Conservation (phyloP, 2,113 vertebrate species). For the Mungos mungo region DNA sequence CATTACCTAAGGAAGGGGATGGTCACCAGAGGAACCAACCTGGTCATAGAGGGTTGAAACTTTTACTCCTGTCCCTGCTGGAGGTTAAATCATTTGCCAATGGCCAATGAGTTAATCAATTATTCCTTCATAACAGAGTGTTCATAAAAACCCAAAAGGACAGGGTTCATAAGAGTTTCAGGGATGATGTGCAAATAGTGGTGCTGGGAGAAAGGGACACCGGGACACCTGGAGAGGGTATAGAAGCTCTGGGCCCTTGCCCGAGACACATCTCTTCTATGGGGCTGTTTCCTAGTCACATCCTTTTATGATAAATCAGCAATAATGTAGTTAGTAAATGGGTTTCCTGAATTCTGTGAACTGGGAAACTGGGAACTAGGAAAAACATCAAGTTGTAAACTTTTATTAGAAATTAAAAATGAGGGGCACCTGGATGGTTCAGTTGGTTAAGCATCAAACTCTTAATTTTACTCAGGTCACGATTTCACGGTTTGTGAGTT, state of each 20-base stretch:
- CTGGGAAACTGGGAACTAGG: too few species aligned
- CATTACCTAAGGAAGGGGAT: background rate
- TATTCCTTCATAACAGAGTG: background rate
- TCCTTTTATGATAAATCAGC: background rate
- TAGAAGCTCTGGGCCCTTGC: background rate
- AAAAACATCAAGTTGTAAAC: slow-evolving; percentile 88
- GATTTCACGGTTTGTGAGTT: too few species aligned
- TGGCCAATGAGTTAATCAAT: background rate
- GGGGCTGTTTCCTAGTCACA: background rate
- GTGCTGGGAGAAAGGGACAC: background rate
- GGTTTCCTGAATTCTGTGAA: background rate
- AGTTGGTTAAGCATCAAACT: too few species aligned
- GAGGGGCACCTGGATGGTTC: too few species aligned
- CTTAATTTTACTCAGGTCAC: too few species aligned
- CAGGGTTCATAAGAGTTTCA: background rate
- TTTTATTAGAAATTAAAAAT: slow-evolving; percentile 88
- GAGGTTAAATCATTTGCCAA: background rate
- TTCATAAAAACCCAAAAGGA: background rate
- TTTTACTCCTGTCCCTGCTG: background rate
- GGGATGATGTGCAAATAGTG: background rate
- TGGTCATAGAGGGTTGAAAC: background rate
- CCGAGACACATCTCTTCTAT: background rate
- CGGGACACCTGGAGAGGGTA: background rate
- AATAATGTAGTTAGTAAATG: background rate
- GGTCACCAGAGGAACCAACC: background rate